These are phyloP conservation scores for Acridotheres tristis DNA, from an alignment of 2,797 vertebrate species.

Conservation along the genomic window DNA sequence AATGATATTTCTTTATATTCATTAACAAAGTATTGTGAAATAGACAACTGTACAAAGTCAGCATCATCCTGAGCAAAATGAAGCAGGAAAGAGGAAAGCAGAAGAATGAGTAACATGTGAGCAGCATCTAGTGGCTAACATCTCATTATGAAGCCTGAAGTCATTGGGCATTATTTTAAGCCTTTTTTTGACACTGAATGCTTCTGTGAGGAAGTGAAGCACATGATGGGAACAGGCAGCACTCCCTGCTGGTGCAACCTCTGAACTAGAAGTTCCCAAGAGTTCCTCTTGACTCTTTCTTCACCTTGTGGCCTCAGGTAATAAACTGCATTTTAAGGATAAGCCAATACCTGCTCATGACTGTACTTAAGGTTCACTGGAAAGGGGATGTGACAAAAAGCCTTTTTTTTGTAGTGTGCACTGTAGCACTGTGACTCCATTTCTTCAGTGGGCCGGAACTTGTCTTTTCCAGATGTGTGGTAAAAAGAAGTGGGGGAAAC, in stretches of 20 bases:
- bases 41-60: neutral
- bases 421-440: neutral
- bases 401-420: neutral
- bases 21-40: neutral
- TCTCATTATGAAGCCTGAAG: neutral
- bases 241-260: neutral
- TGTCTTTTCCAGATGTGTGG: neutral
- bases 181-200: neutral
- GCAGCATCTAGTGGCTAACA: slow-evolving; percentile 63
- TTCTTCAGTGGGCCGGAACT: neutral
- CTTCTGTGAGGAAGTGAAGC: neutral
- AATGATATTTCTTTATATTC: neutral
- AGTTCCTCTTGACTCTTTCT: neutral
- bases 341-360: neutral
- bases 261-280: neutral
- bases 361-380: neutral
- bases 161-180: neutral
- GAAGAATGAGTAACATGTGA: slow-evolving; percentile 15
- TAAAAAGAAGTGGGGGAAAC: neutral
- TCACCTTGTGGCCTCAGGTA: neutral
- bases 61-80: neutral
- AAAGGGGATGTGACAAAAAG: neutral
- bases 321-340: neutral
- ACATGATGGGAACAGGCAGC: neutral
- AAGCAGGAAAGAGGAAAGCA: neutral